Base-by-base conservation (phyloP, 2,113 vertebrate species). In the Eretmochelys imbricata region DNA sequence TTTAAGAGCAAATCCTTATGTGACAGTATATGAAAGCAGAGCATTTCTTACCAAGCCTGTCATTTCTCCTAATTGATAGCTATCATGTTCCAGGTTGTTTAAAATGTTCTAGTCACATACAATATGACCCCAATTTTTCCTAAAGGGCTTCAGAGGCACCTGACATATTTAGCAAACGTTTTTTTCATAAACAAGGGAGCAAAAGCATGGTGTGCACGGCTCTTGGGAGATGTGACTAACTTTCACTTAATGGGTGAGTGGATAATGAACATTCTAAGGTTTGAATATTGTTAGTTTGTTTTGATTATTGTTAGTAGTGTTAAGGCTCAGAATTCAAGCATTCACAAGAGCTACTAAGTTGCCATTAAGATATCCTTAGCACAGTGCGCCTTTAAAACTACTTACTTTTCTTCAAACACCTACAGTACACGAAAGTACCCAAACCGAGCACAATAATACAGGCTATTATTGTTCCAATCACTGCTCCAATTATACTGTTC, bases 121-220 rank as follows among this genome's bases (percentile, higher is more conserved):
- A 46, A 27, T 75, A 65, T 54, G 51, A 83, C 35, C 59, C 27
- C 53, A 48, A n/a, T 84, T 96, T 89, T 80, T 65, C 11, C 53
- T 8, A 46, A n/a, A 48, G 27, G 91, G 42, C 27, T 51, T 5
- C 2, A 27, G 81, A 27, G 79, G 54, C 19, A n/a, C 10, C 22
- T 84, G 80, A 86, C 86, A 16, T 31, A 7, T 42, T 80, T 51
- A 62, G 75, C 82, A 93, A 96, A 95, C 51, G 27, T 13, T 55
- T 90, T 91, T 93, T 49, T 57, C 86, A 29, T 14, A 78, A 92
- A 48, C 0, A 1, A 22, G 20, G 50, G 79, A 85, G 69, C 4
- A 85, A 80, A 92, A 69, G 14, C 0, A 0, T 29, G 48, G 13
- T 0, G 50, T 94, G 46, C 1, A 2, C 51, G 62, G 65, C 12